phyloP scores from a whole-genome alignment of 2,113 vertebrate genomes.

The Cyprinodon brontotheroides region DNA sequence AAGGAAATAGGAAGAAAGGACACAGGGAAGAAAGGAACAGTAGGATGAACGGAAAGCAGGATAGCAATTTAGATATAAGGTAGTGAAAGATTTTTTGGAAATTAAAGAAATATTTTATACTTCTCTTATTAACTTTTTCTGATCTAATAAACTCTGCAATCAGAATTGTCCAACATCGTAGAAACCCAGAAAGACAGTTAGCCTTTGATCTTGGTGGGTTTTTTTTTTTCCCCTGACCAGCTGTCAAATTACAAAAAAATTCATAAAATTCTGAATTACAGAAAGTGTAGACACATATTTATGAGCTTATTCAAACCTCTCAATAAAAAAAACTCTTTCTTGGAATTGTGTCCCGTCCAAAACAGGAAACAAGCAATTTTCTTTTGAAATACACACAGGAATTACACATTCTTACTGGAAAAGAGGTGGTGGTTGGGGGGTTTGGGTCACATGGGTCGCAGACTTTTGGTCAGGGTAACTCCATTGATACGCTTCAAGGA shows the following conservation, averaged over 20 bases:
- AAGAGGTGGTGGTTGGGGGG: conserved; percentile 43
- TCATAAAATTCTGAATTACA: conserved; percentile 29
- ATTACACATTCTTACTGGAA: conserved; percentile 29
- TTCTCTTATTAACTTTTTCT: neutral
- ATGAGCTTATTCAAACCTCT: conserved; percentile 2
- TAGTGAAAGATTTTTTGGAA: neutral
- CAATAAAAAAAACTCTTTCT: conserved; percentile 18
- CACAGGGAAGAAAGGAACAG: no score
- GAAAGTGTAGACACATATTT: conserved; percentile 18
- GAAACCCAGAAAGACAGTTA: neutral
- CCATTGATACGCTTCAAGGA: conserved; percentile 23
- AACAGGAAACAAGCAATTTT: conserved; percentile 71
- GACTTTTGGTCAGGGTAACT: conserved; percentile 30
- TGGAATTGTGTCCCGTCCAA: conserved; percentile 40
- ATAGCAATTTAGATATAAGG: neutral
- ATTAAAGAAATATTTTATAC: neutral
- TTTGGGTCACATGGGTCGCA: conserved; percentile 51
- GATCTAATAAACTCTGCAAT: neutral
- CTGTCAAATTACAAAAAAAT: conserved; percentile 25
- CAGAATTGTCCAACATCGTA: neutral
- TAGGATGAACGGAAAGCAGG: no score
- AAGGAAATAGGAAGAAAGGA: no score
- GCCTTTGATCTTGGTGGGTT: conserved; percentile 5
- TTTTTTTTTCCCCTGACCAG: neutral
- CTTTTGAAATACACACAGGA: conserved; percentile 51